phyloP scores from a whole-genome alignment of 2,113 vertebrate genomes.

The Taurulus bubalis region DNA sequence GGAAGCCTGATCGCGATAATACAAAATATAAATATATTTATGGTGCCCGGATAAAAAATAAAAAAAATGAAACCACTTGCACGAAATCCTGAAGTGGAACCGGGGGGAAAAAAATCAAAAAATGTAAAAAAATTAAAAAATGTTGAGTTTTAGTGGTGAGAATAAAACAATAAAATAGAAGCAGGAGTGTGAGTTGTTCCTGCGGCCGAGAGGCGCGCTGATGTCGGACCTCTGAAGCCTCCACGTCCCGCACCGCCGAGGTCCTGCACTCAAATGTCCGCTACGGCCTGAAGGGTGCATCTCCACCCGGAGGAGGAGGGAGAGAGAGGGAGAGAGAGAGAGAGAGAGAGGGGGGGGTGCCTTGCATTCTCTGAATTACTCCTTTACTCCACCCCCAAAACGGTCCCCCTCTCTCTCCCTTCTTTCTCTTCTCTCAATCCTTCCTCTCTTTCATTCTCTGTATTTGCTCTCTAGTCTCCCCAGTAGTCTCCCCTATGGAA shows the following conservation, averaged over 20 bases:
- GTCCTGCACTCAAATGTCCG: conserved; percentile 69
- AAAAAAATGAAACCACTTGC: neutral
- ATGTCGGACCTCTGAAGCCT: conserved; percentile 15
- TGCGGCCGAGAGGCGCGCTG: neutral
- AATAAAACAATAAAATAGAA: neutral
- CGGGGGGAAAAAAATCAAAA: neutral
- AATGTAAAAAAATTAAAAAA: neutral
- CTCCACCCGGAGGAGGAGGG: conserved; percentile 51
- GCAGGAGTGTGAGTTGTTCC: too few species aligned
- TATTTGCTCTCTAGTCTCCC: neutral
- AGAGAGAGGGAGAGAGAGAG: conserved; percentile 15
- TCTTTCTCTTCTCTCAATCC: neutral
- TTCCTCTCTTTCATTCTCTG: conserved; percentile 28
- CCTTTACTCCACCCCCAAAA: conserved; percentile 58
- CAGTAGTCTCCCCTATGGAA: too few species aligned
- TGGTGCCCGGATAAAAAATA: too few species aligned
- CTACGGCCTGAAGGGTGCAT: conserved; percentile 66
- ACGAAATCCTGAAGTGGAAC: neutral
- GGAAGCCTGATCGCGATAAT: neutral
- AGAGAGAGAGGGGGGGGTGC: conserved; percentile 18
- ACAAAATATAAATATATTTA: neutral
- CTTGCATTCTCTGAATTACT: conserved; percentile 57
- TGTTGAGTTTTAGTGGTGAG: neutral
- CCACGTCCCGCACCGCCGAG: conserved; percentile 39
- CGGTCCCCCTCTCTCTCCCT: conserved; percentile 11